Base-by-base conservation (phyloP, 2,797 vertebrate species). In the Halcyon badia region DNA sequence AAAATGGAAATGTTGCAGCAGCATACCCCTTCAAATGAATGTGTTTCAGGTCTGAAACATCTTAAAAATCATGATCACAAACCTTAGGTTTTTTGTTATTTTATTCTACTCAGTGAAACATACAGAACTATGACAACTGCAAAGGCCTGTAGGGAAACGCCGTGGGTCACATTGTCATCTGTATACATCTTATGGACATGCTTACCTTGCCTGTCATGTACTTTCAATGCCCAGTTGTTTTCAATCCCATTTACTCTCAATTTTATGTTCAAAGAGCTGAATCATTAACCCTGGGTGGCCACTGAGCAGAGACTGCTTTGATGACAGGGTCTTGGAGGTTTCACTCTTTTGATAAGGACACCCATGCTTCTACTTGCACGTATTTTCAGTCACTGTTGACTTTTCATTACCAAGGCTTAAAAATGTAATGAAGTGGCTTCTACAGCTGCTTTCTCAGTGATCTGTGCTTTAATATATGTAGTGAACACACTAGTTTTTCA, bases 101-200 rank as follows among this genome's bases (percentile, higher is more conserved):
- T 92, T 48, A 48, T 72, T 61, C 30, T 31, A 41, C 61, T 75
- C 72, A 56, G 46, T 85, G 54, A 72, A 90, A 73, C 8, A 4
- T 14, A 68, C 1, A 16, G 49, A 87, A 18, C 26, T 26, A 20
- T 65, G 56, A 33, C 52, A 71, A 37, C 11, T 37, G 54, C 42
- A 51, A 68, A 77, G 21, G 65, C 14, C 44, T 22, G 24, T 12
- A 31, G 31, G 61, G n/a, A 69, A 60, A 11, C 51, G 41, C 26
- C 22, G 0, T n/a, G 30, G 79, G 52, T 31, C 42, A 48, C 17
- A 2, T 4, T 46, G 42, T 15, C 75, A 46, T 26, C 41, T 19
- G 33, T 0, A 0, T 13, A 5, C 25, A 12, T 42, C 48, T 54
- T 26, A 39, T 5, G 33, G 70, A 31, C 56, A 62, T 4, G 11